phyloP scores from a whole-genome alignment of 2,797 vertebrate species.

The Phrynocephalus vlangalii region DNA sequence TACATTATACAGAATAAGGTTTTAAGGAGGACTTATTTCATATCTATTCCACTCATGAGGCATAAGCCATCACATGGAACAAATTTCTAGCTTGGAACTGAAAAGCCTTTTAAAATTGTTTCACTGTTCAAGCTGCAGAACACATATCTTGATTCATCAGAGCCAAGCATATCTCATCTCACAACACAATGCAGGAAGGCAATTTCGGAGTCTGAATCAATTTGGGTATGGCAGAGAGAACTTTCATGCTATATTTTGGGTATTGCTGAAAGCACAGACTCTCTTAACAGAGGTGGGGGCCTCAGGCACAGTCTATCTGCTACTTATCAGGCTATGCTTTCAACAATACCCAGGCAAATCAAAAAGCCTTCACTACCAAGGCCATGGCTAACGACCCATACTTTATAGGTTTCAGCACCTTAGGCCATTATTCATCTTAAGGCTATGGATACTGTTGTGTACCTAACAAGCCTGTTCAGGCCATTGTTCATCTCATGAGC shows the following conservation, averaged over 20 bases:
- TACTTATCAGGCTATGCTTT: too few relatives aligned
- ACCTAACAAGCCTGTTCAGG: too few relatives aligned
- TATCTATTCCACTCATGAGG: slow-evolving; percentile 20
- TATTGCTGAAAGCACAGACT: too few relatives aligned
- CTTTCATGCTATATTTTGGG: slow-evolving; percentile 47
- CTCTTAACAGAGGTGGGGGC: too few relatives aligned
- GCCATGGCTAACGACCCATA: too few relatives aligned
- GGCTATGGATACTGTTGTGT: too few relatives aligned
- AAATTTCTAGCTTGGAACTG: slow-evolving; percentile 31
- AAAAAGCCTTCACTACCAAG: too few relatives aligned
- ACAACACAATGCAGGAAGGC: slow-evolving; percentile 40
- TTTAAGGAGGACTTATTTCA: background rate
- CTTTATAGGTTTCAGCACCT: too few relatives aligned
- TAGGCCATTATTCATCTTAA: too few relatives aligned
- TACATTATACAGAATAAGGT: background rate
- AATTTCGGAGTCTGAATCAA: slow-evolving; percentile 41
- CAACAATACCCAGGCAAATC: too few relatives aligned
- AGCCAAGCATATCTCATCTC: background rate
- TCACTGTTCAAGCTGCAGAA: slow-evolving; percentile 42
- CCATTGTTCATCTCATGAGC: too few relatives aligned
- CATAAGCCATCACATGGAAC: slow-evolving; percentile 25
- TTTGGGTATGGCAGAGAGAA: slow-evolving; percentile 42
- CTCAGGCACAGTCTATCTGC: too few relatives aligned
- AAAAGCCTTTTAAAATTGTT: background rate
- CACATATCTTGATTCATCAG: slow-evolving; percentile 31